A percentile compares a stretch with the other conserved stretches of the same genome.
These are phyloP conservation scores for Brachionus koreanus DNA, from an alignment of 1,140 invertebrate genomes.

Conservation along the genomic window DNA sequence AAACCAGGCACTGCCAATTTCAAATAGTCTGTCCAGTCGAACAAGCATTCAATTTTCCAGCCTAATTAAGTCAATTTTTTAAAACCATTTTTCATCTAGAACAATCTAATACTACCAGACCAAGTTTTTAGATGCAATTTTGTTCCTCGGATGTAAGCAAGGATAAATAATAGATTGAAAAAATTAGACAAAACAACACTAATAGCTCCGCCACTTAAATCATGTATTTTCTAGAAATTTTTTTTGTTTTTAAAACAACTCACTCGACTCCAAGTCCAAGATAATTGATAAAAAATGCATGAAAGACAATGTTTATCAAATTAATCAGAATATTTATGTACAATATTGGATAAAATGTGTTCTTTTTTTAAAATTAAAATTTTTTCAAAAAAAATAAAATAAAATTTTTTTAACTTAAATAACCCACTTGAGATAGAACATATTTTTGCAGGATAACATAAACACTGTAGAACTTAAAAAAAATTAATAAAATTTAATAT, in stretches of 20 bases:
- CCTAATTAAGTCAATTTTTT: background rate
- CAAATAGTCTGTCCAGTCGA: conserved; percentile 27
- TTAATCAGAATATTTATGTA: conserved; percentile 33
- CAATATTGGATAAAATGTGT: conserved; percentile 34
- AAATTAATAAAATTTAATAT: background rate
- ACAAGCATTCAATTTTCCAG: conserved; percentile 19
- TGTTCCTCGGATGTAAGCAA: background rate
- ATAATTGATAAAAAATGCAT: conserved; percentile 5
- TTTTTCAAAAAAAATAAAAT: background rate
- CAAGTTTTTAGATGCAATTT: background rate
- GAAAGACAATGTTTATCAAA: background rate
- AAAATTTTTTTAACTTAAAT: background rate
- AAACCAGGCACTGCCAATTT: conserved; percentile 34
- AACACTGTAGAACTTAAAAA: conserved; percentile 31
- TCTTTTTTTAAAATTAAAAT: background rate
- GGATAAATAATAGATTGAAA: background rate
- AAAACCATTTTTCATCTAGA: background rate
- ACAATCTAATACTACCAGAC: background rate
- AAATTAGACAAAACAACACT: conserved; percentile 20
- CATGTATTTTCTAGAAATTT: background rate
- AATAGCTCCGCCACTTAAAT: background rate
- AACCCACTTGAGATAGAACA: background rate
- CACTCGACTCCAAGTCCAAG: background rate
- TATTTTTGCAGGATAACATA: conserved; percentile 36
- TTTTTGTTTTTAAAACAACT: background rate